Evolutionary conservation across 2,797 vertebrate genomes (phyloP).

Genomic region (Argya squamiceps): DNA sequence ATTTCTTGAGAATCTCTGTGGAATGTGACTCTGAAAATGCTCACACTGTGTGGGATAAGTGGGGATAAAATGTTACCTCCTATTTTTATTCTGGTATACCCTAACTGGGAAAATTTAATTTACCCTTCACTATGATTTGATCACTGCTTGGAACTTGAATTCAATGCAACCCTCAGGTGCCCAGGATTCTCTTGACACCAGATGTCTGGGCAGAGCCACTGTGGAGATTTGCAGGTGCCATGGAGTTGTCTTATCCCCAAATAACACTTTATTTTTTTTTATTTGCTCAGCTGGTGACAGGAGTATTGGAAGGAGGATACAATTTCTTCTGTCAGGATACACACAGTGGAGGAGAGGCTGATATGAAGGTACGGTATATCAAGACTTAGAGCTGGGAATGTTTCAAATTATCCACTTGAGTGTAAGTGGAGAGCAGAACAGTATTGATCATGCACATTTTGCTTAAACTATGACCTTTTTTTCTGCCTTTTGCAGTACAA

Average conservation of each 20-base stretch:
- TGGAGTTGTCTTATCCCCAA: not conserved
- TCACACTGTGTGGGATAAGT: not conserved
- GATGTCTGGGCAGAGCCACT: not conserved
- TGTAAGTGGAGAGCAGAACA: not conserved
- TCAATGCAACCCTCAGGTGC: not conserved
- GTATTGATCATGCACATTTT: not conserved
- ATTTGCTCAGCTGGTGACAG: conserved; percentile 82
- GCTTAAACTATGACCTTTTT: not conserved
- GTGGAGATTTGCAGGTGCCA: not conserved
- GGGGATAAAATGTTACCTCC: not conserved
- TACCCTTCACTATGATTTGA: fast-evolving
- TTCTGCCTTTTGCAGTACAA: not conserved
- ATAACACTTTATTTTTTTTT: not conserved
- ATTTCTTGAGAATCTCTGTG: not conserved
- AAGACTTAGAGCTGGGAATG: not conserved
- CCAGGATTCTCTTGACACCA: not conserved
- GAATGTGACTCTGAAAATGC: not conserved
- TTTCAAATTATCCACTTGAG: not conserved
- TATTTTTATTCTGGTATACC: not conserved
- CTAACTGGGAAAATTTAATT: not conserved
- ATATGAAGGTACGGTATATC: conserved; percentile 83
- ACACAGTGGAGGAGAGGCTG: conserved; percentile 84
- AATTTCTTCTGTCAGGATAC: conserved; percentile 95
- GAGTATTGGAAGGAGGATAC: conserved; percentile 88
- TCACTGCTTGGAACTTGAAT: not conserved